Evolutionary conservation across 1,140 invertebrate species (phyloP), one percentile per base, ranked within the genome.

Genomic region (Alviniconcha marisindica): DNA sequence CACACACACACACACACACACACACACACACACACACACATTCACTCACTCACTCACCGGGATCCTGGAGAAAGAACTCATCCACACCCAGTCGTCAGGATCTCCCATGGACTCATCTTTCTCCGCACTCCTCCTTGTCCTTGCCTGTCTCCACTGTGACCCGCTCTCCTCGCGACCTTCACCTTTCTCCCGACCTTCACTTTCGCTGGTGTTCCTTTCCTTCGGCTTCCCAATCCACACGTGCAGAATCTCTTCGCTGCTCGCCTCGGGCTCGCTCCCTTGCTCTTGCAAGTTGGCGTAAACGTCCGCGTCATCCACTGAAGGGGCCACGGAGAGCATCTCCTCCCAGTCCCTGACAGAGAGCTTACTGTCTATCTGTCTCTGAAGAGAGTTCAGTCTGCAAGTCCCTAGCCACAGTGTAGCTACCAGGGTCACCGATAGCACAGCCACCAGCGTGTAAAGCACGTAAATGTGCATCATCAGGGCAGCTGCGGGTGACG

Each of bases 21-120:
- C 24, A 63, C 60, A 7, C n/a, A 66, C 60, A 66, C 7, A 33
- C 24, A 15, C 7, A n/a, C n/a, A n/a, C n/a, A n/a, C n/a, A n/a
- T n/a, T n/a, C n/a, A n/a, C n/a, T n/a, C n/a, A n/a, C n/a, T 28
- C 31, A 78, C 77, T 78, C 36, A 78, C 77, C 33, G 77, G 77
- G 31, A 78, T 78, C 31, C 77, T 78, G 56, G 54, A 78, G 77
- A 78, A 78, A 33, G 77, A 78, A 28, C 77, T 78, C 54, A 78
- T 78, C 77, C 77, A 78, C 54, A 78, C 77, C 77, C 77, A 78
- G 51, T 78, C 77, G n/a, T 60, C 77, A 38, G 51, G 48, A 24
- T 60, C 36, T 28, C 31, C 51, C n/a, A 60, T 54, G 33, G 31
- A 38, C n/a, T 38, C 21, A 18, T 56, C 51, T 18, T 51, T 31